Conservation (phyloP, 2,113 vertebrate species). For the Peucedramus taeniatus region DNA sequence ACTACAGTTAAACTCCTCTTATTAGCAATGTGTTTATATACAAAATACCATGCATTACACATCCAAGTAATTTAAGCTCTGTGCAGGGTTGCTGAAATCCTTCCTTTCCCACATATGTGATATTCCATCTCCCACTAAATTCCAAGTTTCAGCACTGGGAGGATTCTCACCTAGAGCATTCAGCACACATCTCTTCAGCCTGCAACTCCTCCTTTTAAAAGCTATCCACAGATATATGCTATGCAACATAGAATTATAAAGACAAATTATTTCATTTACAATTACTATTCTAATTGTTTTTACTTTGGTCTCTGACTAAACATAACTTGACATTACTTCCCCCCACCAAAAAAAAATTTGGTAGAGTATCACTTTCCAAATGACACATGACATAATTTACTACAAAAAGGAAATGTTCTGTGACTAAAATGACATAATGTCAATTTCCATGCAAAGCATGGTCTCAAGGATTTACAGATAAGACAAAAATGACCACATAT, state of each 20-base stretch:
- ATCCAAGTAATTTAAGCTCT: neutral
- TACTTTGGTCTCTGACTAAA: neutral
- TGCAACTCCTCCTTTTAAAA: neutral
- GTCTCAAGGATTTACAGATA: slow-evolving; percentile 23
- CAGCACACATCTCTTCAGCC: accelerated
- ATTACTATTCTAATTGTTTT: neutral
- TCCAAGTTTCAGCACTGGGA: neutral
- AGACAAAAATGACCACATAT: slow-evolving; percentile 1
- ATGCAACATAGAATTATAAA: neutral
- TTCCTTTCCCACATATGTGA: neutral
- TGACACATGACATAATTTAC: slow-evolving; percentile 2
- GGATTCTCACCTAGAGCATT: neutral
- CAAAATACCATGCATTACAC: neutral
- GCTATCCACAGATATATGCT: neutral
- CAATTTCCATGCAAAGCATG: slow-evolving; percentile 17
- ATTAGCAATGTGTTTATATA: neutral
- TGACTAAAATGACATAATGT: slow-evolving; percentile 30
- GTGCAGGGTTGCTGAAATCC: neutral
- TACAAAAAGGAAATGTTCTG: slow-evolving; percentile 36
- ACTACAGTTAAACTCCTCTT: neutral
- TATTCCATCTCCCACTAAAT: neutral
- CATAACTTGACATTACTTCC: neutral
- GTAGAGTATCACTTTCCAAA: neutral
- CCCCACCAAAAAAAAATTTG: neutral
- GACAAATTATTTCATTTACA: neutral